Evolutionary conservation across 2,888 invertebrate species (phyloP).

Genomic region (Hyposoter didymator): DNA sequence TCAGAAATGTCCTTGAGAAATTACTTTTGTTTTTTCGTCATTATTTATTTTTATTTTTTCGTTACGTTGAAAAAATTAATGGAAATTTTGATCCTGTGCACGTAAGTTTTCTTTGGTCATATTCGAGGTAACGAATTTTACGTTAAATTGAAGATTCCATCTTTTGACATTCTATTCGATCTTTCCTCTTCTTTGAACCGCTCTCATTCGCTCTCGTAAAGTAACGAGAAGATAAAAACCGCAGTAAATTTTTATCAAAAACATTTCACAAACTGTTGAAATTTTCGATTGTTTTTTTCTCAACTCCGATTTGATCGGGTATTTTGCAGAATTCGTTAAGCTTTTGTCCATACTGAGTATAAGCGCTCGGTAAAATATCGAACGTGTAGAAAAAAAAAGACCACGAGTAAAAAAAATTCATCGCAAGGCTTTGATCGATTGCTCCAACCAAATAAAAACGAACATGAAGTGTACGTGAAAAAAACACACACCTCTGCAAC

Average conservation of each 20-base stretch:
- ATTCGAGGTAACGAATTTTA: not conserved
- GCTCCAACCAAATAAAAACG: constrained; percentile 45
- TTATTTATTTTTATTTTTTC: not conserved
- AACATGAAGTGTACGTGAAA: constrained; percentile 70
- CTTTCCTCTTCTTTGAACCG: not conserved
- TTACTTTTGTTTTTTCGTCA: not conserved
- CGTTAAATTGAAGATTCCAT: not conserved
- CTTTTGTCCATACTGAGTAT: not conserved
- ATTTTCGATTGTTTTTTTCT: not conserved
- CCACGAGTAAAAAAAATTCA: not conserved
- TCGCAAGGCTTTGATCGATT: constrained; percentile 15
- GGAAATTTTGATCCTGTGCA: not conserved
- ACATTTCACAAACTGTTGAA: not conserved
- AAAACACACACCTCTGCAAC: constrained; percentile 86
- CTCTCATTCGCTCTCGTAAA: not conserved
- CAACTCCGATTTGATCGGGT: not conserved
- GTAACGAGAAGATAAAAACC: not conserved
- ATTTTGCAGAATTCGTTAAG: not conserved
- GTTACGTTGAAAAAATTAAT: not conserved
- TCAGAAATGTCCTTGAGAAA: not conserved
- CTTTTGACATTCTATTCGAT: not conserved
- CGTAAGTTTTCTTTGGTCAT: not conserved
- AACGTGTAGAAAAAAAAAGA: constrained; percentile 2
- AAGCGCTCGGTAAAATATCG: not conserved
- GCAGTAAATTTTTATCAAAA: not conserved